Conservation (phyloP, 2,113 vertebrate genomes). For the Proteles cristata region DNA sequence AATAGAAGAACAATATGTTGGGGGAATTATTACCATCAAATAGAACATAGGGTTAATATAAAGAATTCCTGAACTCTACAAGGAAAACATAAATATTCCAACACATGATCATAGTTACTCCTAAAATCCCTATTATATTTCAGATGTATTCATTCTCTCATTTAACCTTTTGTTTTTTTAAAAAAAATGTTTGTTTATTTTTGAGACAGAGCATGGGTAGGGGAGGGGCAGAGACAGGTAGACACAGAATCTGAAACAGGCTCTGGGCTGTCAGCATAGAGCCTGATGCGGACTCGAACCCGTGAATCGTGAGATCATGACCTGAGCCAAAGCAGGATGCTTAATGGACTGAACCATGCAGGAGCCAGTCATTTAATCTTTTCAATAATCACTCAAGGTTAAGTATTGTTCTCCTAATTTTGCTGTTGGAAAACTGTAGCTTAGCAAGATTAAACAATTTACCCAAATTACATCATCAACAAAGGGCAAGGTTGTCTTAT, state of each 20-base stretch:
- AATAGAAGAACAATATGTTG: neutral
- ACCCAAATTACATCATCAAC: neutral
- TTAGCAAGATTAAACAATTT: neutral
- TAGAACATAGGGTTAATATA: neutral
- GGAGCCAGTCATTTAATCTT: neutral
- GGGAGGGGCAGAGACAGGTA: too few relatives aligned
- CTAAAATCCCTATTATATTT: neutral
- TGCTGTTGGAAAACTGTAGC: neutral
- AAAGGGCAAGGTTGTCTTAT: neutral
- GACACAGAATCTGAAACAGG: too few relatives aligned
- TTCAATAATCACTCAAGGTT: neutral
- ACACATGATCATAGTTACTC: neutral
- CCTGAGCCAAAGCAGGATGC: too few relatives aligned
- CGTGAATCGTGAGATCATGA: too few relatives aligned
- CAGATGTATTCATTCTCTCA: neutral
- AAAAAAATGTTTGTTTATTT: too few relatives aligned
- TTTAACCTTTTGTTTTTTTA: neutral
- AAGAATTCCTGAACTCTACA: neutral
- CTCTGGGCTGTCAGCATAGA: too few relatives aligned
- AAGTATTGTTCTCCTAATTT: constrained; percentile 21
- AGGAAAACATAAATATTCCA: neutral
- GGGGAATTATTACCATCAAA: neutral
- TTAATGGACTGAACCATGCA: too few relatives aligned
- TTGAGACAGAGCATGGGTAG: too few relatives aligned
- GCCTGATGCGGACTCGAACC: too few relatives aligned